These are phyloP conservation scores for Zaprionus ghesquierei DNA, from an alignment of 1,140 invertebrate species.

Conservation along the genomic window DNA sequence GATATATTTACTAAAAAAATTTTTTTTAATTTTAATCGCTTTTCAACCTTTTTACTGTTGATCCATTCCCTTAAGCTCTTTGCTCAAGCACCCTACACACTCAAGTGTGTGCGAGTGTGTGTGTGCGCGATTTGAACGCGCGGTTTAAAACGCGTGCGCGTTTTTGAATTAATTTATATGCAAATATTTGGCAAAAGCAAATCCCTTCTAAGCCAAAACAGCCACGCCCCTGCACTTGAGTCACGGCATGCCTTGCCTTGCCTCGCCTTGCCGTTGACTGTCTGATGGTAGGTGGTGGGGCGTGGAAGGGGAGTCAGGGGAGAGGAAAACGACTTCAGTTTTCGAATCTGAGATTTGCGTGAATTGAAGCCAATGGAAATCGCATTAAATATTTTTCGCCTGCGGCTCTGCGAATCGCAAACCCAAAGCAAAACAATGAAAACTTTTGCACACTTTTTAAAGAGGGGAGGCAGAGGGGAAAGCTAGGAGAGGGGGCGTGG, in stretches of 20 bases:
- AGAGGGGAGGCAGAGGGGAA: not conserved
- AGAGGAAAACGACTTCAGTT: not conserved
- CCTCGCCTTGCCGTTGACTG: not conserved
- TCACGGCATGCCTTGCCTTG: not conserved
- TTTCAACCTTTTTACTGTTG: not conserved
- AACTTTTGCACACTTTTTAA: slow-evolving; percentile 38
- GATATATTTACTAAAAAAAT: not conserved
- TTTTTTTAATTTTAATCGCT: slow-evolving; percentile 5
- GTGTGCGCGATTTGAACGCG: slow-evolving; percentile 24
- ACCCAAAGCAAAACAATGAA: slow-evolving; percentile 55
- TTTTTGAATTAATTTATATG: slow-evolving; percentile 63
- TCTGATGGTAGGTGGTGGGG: not conserved
- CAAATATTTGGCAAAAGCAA: slow-evolving; percentile 50
- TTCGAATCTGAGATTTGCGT: slow-evolving; percentile 16
- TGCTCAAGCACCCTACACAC: not conserved
- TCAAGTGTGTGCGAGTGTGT: not conserved
- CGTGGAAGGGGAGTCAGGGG: too few species aligned
- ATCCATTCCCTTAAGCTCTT: not conserved
- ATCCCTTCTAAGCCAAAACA: slow-evolving; percentile 34
- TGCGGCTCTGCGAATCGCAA: slow-evolving; percentile 46
- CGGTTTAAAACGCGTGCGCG: slow-evolving; percentile 35
- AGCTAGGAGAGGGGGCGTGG: not conserved
- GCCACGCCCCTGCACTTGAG: slow-evolving; percentile 34
- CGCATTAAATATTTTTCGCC: slow-evolving; percentile 68
- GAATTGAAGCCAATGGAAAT: slow-evolving; percentile 63